Evolutionary conservation across 2,797 vertebrate genomes (phyloP), one percentile per base, ranked within the genome.

Genomic region (Channallabes apus): DNA sequence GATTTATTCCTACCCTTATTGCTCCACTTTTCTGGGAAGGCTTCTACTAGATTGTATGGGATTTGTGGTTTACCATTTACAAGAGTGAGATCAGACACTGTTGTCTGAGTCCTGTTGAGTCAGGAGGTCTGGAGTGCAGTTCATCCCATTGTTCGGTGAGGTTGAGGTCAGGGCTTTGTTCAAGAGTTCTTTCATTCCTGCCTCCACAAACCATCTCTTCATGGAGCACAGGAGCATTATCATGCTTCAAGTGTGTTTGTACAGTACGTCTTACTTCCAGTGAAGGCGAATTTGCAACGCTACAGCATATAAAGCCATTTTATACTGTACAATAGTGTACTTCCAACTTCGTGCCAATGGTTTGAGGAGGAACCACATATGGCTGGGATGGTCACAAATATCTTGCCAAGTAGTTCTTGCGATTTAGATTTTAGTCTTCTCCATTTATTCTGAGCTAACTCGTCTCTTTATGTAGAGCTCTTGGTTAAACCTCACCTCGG

Each of bases 401-500:
- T 41, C 61, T 59, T 54, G 54, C 35, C 29, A 35, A 14, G 20
- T 24, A 35, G 56, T 51, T 51, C 9, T 2, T 51, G 46, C 41
- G 6, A 41, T n/a, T n/a, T 62, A 17, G 58, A 41, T 22, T 67
- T 27, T 54, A 51, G 41, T 62, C 14, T 3, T 54, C 2, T 54
- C 41, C 41, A 67, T 80, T 27, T 41, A 51, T 15, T 79, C 41
- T 38, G 32, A 41, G 59, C 58, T 29, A 71, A 61, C 7, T 56
- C 3, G 0, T 80, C 77, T 83, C 5, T 20, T 6, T 2, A 27
- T 41, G 69, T 69, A 82, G 69, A 71, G 64, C 62, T 82, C 56
- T 80, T 81, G 86, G 78, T 84, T 7, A 12, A 61, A 12, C 27
- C 46, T 82, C 59, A 12, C 56, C 80, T 56, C 15, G 0, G 20